Conservation (phyloP, 1,140 invertebrate genomes). For the Drosophila pectinifera region DNA sequence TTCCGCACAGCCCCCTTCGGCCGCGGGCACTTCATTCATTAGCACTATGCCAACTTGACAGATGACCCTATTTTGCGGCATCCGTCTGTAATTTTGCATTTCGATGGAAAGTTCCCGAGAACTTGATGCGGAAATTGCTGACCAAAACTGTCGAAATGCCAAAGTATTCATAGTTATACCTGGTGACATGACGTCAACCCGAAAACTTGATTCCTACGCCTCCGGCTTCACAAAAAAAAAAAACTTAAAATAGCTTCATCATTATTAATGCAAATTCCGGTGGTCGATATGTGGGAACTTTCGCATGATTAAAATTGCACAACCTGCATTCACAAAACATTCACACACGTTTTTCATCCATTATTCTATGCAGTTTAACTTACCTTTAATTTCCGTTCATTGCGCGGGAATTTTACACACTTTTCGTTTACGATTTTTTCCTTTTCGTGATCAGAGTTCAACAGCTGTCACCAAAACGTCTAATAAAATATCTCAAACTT, state of each 20-base stretch:
- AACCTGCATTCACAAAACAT: conserved; percentile 33
- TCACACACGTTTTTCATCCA: conserved; percentile 16
- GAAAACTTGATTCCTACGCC: conserved; percentile 53
- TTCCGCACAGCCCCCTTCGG: background rate
- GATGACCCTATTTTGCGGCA: conserved; percentile 1
- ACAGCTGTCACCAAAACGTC: conserved; percentile 45
- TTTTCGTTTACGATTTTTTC: conserved; percentile 6
- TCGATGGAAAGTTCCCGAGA: conserved; percentile 18
- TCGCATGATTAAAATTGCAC: conserved; percentile 35
- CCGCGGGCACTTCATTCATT: conserved; percentile 11
- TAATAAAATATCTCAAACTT: conserved; percentile 24
- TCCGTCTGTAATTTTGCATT: background rate
- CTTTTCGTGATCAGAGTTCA: conserved; percentile 17
- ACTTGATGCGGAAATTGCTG: conserved; percentile 29
- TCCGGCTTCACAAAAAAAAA: conserved; percentile 7
- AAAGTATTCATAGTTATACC: conserved; percentile 25
- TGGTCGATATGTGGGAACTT: conserved; percentile 27
- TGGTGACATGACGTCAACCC: conserved; percentile 67
- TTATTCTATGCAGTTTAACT: conserved; percentile 17
- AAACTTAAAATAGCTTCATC: conserved; percentile 5
- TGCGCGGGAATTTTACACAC: conserved; percentile 26
- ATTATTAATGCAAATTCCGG: conserved; percentile 21
- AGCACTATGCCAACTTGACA: conserved; percentile 14
- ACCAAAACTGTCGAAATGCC: conserved; percentile 24
- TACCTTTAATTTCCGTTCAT: conserved; percentile 30